Evolutionary conservation across 2,113 vertebrate genomes (phyloP).

Genomic region (Oncorhynchus gorbuscha): DNA sequence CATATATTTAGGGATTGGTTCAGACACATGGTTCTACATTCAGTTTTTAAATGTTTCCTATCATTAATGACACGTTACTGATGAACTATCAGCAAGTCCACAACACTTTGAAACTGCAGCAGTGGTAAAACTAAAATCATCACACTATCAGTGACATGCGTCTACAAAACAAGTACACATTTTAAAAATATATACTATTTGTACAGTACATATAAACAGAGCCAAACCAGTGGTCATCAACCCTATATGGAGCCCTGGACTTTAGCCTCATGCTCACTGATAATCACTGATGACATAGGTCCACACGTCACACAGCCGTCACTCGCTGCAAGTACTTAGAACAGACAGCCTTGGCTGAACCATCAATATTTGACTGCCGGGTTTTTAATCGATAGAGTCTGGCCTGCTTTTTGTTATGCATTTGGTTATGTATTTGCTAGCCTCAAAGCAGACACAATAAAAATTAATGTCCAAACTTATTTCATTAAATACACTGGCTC

Average conservation of each 20-base stretch:
- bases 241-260: constrained; percentile 18
- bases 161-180: too few relatives aligned
- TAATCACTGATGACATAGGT: constrained; percentile 23
- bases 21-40: background rate
- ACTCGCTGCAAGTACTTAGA: background rate
- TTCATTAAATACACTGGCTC: background rate
- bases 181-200: too few relatives aligned
- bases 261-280: constrained; percentile 21
- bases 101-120: background rate
- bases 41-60: too few relatives aligned
- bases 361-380: background rate
- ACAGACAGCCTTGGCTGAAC: background rate
- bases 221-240: background rate
- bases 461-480: background rate
- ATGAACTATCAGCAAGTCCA: too few relatives aligned
- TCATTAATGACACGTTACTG: too few relatives aligned
- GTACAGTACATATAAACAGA: too few relatives aligned
- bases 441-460: too few relatives aligned
- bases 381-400: too few relatives aligned
- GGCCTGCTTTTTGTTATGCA: background rate
- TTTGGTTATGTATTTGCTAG: background rate
- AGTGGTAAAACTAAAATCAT: background rate
- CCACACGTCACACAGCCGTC: constrained; percentile 29
- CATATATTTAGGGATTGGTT: too few relatives aligned
- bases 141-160: too few relatives aligned